These are phyloP conservation scores for Saimiri boliviensis DNA, from an alignment of 2,113 vertebrate species.

Conservation along the genomic window DNA sequence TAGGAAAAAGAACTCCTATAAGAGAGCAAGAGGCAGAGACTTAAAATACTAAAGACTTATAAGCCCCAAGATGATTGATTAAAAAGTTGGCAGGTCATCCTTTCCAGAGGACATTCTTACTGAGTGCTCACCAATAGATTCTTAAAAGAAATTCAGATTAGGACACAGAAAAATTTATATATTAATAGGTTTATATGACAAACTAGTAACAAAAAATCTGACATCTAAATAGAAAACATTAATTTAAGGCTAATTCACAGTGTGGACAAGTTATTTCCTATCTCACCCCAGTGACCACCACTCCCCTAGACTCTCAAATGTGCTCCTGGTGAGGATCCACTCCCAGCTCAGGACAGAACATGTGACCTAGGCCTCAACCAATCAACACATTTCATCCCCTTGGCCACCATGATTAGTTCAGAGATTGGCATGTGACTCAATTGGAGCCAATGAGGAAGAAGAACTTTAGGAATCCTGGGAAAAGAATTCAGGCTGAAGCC, in stretches of 20 bases:
- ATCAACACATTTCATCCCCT: background rate
- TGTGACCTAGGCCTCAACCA: background rate
- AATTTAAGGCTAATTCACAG: background rate
- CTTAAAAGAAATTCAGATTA: background rate
- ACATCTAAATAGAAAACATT: background rate
- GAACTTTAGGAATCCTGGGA: background rate
- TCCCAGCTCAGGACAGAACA: background rate
- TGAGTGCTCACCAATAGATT: background rate
- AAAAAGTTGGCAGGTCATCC: background rate
- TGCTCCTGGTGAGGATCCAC: background rate
- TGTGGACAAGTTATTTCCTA: background rate
- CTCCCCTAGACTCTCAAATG: background rate
- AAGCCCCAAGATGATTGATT: background rate
- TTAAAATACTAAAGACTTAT: background rate
- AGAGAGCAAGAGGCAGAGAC: background rate
- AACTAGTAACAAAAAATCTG: background rate
- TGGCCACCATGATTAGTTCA: background rate
- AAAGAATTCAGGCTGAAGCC: background rate
- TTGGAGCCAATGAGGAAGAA: background rate
- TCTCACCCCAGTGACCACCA: background rate
- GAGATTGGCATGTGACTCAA: background rate
- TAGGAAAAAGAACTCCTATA: background rate
- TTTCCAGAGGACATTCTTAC: background rate
- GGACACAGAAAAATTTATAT: background rate
- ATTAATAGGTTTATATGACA: background rate